phyloP scores from a whole-genome alignment of 2,113 vertebrate genomes.

The Notothenia rossii region DNA sequence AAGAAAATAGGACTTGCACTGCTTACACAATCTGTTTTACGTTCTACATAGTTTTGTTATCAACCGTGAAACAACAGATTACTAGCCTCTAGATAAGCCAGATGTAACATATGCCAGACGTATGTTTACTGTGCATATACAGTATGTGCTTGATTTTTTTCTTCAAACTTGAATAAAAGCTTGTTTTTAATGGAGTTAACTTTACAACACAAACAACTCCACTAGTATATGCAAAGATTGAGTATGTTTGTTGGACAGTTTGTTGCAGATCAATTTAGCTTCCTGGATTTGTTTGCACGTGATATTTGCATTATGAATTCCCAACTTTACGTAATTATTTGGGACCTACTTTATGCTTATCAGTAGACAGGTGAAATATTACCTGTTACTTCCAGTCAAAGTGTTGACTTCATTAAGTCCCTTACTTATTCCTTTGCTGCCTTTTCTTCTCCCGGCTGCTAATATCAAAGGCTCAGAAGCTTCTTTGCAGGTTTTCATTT shows the following conservation, averaged over 20 bases:
- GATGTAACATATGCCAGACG: background rate
- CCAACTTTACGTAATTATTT: background rate
- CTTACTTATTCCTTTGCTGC: background rate
- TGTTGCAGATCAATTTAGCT: too few species aligned
- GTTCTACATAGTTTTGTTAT: background rate
- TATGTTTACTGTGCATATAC: background rate
- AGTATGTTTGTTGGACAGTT: too few species aligned
- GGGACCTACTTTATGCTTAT: background rate
- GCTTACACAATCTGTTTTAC: background rate
- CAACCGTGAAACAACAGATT: background rate
- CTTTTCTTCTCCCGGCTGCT: constrained; percentile 19
- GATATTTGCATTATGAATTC: background rate
- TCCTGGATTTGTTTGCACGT: background rate
- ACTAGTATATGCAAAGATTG: too few species aligned
- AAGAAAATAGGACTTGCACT: background rate
- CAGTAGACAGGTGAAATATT: background rate
- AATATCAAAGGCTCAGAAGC: constrained; percentile 59
- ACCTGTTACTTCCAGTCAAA: constrained; percentile 10
- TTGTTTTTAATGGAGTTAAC: too few species aligned
- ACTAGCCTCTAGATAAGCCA: background rate
- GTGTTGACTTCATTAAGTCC: constrained; percentile 1
- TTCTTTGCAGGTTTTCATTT: constrained; percentile 41
- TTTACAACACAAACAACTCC: too few species aligned
- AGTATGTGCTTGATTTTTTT: too few species aligned
- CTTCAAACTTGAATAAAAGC: too few species aligned